Evolutionary conservation across 2,888 invertebrate species (phyloP).

Genomic region (Chymomyza fuscimana): DNA sequence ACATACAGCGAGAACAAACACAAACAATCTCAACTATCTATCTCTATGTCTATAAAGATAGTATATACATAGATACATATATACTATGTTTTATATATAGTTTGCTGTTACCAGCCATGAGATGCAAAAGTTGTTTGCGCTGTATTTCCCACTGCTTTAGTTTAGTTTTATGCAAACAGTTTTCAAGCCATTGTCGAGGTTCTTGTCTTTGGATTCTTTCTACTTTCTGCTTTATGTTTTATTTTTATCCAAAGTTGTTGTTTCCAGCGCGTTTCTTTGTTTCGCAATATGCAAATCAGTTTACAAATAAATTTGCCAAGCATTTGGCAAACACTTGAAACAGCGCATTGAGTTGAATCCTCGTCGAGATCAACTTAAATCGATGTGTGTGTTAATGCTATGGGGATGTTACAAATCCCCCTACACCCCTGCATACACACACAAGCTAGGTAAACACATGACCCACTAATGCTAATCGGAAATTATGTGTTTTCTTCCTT

Average conservation of each 20-base stretch:
- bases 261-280: slow-evolving; percentile 34
- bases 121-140: slow-evolving; percentile 12
- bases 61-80: not conserved
- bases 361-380: slow-evolving; percentile 50
- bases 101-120: slow-evolving; percentile 13
- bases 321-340: slow-evolving; percentile 36
- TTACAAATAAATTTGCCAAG: slow-evolving; percentile 66
- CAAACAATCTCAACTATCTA: slow-evolving; percentile 24
- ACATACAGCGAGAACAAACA: not conserved
- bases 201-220: not conserved
- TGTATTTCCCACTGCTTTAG: slow-evolving; percentile 6
- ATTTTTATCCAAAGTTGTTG: not conserved
- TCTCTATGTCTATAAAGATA: not conserved
- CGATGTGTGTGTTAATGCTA: slow-evolving; percentile 55
- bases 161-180: slow-evolving; percentile 15
- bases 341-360: slow-evolving; percentile 16
- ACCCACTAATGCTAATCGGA: slow-evolving; percentile 16
- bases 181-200: not conserved
- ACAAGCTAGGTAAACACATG: not conserved
- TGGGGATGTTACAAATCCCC: not conserved
- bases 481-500: not conserved
- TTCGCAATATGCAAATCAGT: slow-evolving; percentile 67
- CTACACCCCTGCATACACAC: too few species aligned
- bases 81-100: slow-evolving; percentile 30
- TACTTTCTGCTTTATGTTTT: not conserved